phyloP scores from a whole-genome alignment of 2,113 vertebrate species.

The Poeciliopsis prolifica region DNA sequence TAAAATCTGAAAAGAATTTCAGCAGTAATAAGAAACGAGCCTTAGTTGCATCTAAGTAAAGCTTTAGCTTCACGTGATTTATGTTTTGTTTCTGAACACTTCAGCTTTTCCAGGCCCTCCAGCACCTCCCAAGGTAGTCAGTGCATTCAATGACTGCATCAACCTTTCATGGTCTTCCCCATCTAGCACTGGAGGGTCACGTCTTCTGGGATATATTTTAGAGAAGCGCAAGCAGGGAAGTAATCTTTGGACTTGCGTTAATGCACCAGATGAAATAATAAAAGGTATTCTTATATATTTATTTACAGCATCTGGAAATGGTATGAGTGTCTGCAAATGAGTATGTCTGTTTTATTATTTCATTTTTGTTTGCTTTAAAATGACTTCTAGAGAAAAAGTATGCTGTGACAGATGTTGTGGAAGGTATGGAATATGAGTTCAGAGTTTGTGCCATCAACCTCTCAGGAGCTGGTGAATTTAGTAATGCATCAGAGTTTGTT shows the following conservation, averaged over 20 bases:
- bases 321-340: not conserved
- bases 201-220: conserved; percentile 84
- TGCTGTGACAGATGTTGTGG: conserved; percentile 79
- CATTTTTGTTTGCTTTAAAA: conserved; percentile 1
- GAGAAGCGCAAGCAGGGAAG: conserved; percentile 91
- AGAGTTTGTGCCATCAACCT: conserved; percentile 86
- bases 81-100: not conserved
- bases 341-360: not conserved
- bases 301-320: not conserved
- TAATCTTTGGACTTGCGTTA: conserved; percentile 83
- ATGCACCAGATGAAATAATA: conserved; percentile 69
- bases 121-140: conserved; percentile 80
- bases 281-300: conserved; percentile 72
- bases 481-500: conserved; percentile 80
- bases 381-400: conserved; percentile 80
- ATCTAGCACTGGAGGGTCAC: conserved; percentile 75
- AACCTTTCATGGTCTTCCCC: conserved; percentile 84
- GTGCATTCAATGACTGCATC: conserved; percentile 79
- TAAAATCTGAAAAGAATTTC: not conserved
- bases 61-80: not conserved
- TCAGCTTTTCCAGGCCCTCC: conserved; percentile 85
- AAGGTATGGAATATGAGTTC: conserved; percentile 88
- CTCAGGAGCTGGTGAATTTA: conserved; percentile 84
- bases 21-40: no score
- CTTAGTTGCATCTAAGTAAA: not conserved